Percentiles rank a stretch among this genome's conserved stretches.
These are phyloP conservation scores for Paratilapia polleni DNA, from an alignment of 2,113 vertebrate genomes.

Conservation along the genomic window DNA sequence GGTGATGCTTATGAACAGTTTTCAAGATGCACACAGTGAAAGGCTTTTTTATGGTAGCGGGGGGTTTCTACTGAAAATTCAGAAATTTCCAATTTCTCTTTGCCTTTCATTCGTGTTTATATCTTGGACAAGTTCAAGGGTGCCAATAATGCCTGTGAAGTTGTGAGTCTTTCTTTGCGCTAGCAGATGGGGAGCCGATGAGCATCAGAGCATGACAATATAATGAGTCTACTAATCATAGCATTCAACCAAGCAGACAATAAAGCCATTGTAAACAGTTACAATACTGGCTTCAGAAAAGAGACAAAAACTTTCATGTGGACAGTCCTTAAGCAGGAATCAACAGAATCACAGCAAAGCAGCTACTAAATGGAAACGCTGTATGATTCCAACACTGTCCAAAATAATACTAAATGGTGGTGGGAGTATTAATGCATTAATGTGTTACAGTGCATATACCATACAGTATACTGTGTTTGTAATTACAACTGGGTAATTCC, in stretches of 20 bases:
- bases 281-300: slow-evolving; percentile 5
- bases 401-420: neutral
- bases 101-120: neutral
- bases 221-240: slow-evolving; percentile 78
- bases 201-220: slow-evolving; percentile 72
- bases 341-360: neutral
- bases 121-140: slow-evolving; percentile 11
- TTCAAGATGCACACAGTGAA: neutral
- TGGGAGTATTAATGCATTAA: neutral
- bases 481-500: neutral
- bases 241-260: slow-evolving; percentile 51
- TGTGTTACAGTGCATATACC: neutral
- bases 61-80: neutral
- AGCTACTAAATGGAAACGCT: neutral
- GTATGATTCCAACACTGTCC: neutral
- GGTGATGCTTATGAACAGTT: neutral
- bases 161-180: slow-evolving; percentile 32
- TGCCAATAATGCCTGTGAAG: slow-evolving; percentile 37
- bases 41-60: neutral
- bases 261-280: slow-evolving; percentile 46
- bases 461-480: neutral
- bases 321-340: neutral
- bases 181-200: slow-evolving; percentile 66
- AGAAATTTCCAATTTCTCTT: slow-evolving; percentile 5
- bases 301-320: neutral